Evolutionary conservation across 2,888 invertebrate genomes (phyloP).

Genomic region (Cyclophora albipunctata): DNA sequence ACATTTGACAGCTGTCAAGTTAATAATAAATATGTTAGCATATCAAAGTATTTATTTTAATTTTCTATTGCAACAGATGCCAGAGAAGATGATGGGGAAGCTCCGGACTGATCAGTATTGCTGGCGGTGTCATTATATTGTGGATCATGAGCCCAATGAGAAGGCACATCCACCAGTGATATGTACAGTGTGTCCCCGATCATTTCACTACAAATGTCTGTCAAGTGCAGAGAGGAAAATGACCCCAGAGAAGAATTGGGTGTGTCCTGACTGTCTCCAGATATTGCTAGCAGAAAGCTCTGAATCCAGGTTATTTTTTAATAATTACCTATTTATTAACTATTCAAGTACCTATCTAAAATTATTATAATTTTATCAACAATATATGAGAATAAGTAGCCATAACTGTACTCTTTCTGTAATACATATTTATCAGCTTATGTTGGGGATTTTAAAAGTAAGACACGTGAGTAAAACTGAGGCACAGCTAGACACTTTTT

Average conservation of each 20-base stretch:
- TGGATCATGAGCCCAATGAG: conserved; percentile 60
- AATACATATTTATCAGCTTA: no score
- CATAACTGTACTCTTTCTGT: no score
- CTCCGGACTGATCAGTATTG: conserved; percentile 84
- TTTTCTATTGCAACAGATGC: conserved; percentile 21
- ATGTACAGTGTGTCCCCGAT: conserved; percentile 89
- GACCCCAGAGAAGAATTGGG: conserved; percentile 74
- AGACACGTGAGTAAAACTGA: no score
- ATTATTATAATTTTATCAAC: no score
- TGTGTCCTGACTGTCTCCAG: conserved; percentile 89
- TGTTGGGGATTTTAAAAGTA: no score
- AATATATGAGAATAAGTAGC: no score
- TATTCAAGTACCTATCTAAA: no score
- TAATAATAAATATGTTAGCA: background rate
- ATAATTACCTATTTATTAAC: background rate
- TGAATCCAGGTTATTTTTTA: conserved; percentile 75
- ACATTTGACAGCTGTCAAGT: conserved; percentile 1
- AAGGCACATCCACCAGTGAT: conserved; percentile 57
- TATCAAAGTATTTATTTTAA: background rate
- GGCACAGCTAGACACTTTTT: no score
- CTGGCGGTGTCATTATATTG: conserved; percentile 91
- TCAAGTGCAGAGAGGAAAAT: conserved; percentile 62
- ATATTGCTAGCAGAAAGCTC: conserved; percentile 83
- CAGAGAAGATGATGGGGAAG: conserved; percentile 30
- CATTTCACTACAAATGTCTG: conserved; percentile 88